phyloP scores from a whole-genome alignment of 2,113 vertebrate genomes.

The Brachyhypopomus gauderio region DNA sequence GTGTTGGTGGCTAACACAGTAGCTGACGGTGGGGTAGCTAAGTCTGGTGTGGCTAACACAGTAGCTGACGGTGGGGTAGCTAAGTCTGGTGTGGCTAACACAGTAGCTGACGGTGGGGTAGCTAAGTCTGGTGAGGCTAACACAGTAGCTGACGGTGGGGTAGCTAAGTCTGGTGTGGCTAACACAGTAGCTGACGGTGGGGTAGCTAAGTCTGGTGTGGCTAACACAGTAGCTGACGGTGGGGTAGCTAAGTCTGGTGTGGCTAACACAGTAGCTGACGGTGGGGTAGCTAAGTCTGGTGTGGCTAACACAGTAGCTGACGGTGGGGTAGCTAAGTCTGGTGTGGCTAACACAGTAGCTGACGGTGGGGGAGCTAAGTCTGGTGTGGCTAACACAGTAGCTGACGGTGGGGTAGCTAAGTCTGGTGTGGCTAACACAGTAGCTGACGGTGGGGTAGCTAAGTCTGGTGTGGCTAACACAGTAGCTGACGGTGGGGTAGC shows the following conservation, averaged over 20 bases:
- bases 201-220: background rate
- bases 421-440: background rate
- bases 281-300: too few relatives aligned
- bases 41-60: background rate
- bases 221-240: background rate
- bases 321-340: too few relatives aligned
- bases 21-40: too few relatives aligned
- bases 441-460: too few relatives aligned
- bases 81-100: background rate
- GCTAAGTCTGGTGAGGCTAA: background rate
- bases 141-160: too few relatives aligned
- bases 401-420: too few relatives aligned
- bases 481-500: too few relatives aligned
- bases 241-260: too few relatives aligned
- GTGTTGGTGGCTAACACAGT: background rate
- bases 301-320: background rate
- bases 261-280: background rate
- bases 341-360: background rate
- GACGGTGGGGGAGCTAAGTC: too few relatives aligned
- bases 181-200: background rate
- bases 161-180: background rate
- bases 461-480: background rate
- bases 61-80: too few relatives aligned
- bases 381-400: background rate
- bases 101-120: too few relatives aligned